Evolutionary conservation across 2,888 invertebrate genomes (phyloP), one percentile per base, ranked within the genome.

Genomic region (Ophioninae sp.): DNA sequence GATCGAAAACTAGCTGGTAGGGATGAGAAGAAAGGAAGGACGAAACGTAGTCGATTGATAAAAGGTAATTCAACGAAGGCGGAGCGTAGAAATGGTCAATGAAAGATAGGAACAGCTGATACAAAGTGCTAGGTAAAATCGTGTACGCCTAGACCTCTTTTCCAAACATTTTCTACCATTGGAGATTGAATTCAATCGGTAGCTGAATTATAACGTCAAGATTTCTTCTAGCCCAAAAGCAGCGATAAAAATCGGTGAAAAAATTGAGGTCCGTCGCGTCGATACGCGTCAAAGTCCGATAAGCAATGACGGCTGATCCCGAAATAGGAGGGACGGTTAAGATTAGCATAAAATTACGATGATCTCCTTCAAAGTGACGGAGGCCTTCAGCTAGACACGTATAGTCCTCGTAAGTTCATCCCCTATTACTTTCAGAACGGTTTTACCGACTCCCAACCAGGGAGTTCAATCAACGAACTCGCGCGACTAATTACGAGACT

Each of bases 401-500:
- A 72, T 20, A 70, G n/a, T 68, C 56, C 23, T 56, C 68, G 44
- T 65, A 65, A 17, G 72, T 68, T 61, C 65, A n/a, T n/a, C n/a
- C n/a, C n/a, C n/a, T n/a, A n/a, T n/a, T n/a, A n/a, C n/a, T n/a
- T n/a, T n/a, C n/a, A n/a, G n/a, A n/a, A n/a, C n/a, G n/a, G n/a
- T n/a, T n/a, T n/a, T n/a, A n/a, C n/a, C n/a, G n/a, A n/a, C n/a
- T n/a, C n/a, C n/a, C n/a, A n/a, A n/a, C n/a, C 62, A 67, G 41
- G 73, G 67, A 64, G 13, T 57, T 75, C 76, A 67, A 79, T 83
- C 74, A 73, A 73, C 41, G 74, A 23, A 59, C 77, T 73, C 81
- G 50, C 50, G 64, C 62, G 79, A 79, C 76, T 83, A 79, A 76
- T 76, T 76, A 83, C 67, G 77, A 81, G 72, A 61, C 50, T 62